Base-by-base conservation (phyloP, 2,888 invertebrate species). In the Hartigia nigra region DNA sequence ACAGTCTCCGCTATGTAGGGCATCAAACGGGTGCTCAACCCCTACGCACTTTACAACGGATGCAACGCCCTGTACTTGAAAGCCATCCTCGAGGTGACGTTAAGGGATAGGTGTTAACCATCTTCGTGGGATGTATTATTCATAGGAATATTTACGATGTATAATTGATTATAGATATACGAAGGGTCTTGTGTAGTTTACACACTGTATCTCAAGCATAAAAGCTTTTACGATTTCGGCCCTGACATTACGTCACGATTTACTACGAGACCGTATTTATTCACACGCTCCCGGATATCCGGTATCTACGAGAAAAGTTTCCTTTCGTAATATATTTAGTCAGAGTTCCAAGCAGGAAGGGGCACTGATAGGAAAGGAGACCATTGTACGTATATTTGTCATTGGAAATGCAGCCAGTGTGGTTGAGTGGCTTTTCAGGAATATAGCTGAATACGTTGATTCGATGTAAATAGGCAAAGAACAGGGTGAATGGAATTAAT, bases 11-110 rank as follows among this genome's bases (percentile, higher is more conserved):
- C 86, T 88, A 90, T 90, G 88, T 90, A 89, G 90, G 90, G 81
- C 90, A 90, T 87, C 86, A 85, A 88, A 86, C 83, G 87, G 87
- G 86, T 88, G 88, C 88, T 89, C 88, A 89, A 90, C 89, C 86
- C 87, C 85, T 84, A 89, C 88, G 90, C 90, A 89, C 84, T 84
- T 82, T 82, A 31, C 72, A 31, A 31, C 72, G 12, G 14, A 12
- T 72, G 72, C 72, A 72, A 11, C 72, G 31, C 72, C 32, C 72
- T 72, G 72, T 32, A 72, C 4, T 12, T 31, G 72, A 31, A 14
- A n/a, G 31, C 55, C 23, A 55, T 23, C 23, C 55, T 23, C 23
- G 23, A 23, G 55, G 23, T 55, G 55, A 55, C 9, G 14, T 39
- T 23, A 5, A 55, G 39, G 39, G 39, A 55, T 23, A 14, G 23